Percentiles rank a stretch among this genome's conserved stretches.
Conservation (phyloP, 2,797 vertebrate species). For the Otolemur crassicaudatus region DNA sequence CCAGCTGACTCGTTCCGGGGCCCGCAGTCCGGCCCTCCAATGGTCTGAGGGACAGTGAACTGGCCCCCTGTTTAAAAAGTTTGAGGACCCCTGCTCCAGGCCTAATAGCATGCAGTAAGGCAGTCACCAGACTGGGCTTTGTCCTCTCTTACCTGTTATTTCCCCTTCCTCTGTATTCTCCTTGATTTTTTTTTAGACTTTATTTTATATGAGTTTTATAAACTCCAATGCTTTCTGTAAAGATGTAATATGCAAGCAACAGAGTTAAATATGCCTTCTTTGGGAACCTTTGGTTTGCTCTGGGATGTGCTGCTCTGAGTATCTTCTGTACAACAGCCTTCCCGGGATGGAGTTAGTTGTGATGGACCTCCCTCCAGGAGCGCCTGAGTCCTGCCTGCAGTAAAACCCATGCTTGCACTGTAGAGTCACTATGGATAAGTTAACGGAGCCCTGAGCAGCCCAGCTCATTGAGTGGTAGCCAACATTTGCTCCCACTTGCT, state of each 20-base stretch:
- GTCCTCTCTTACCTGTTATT: not conserved
- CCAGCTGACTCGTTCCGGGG: no score
- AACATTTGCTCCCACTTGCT: not conserved
- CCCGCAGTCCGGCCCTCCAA: no score
- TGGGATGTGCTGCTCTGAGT: not conserved
- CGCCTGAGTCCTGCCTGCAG: fast-evolving
- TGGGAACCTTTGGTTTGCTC: not conserved
- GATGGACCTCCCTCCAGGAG: no score
- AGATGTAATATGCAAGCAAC: not conserved
- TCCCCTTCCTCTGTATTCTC: not conserved
- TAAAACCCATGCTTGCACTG: not conserved
- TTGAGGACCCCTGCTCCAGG: not conserved
- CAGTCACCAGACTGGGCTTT: not conserved
- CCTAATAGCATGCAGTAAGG: not conserved
- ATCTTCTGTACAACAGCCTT: not conserved
- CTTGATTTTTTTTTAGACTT: not conserved
- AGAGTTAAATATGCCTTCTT: not conserved
- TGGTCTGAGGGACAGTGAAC: no score
- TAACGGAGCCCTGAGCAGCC: not conserved
- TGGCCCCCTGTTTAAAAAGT: no score
- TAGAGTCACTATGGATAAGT: not conserved
- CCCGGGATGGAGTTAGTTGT: not conserved
- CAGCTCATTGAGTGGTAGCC: not conserved
- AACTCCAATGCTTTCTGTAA: not conserved
- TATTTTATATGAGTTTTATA: not conserved